phyloP scores from a whole-genome alignment of 1,140 invertebrate species.

The Anastrepha ludens region DNA sequence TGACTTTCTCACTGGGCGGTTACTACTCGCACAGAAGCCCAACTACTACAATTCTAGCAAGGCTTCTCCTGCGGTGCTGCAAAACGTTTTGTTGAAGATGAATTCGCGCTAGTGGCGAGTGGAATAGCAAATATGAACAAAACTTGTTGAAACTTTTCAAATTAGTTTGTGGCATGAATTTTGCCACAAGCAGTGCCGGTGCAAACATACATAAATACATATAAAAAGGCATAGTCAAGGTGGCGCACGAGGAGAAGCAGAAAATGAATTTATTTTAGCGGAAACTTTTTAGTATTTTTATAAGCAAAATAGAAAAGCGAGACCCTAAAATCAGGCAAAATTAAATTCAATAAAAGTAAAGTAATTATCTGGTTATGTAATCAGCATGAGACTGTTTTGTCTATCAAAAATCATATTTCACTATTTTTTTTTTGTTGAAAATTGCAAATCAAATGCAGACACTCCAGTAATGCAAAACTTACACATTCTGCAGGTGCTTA shows the following conservation, averaged over 20 bases:
- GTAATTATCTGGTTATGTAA: too few relatives aligned
- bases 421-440: not conserved
- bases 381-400: too few relatives aligned
- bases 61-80: not conserved
- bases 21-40: too few relatives aligned
- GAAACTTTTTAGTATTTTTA: too few relatives aligned
- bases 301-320: too few relatives aligned
- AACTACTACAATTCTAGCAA: not conserved
- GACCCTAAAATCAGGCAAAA: too few relatives aligned
- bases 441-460: not conserved
- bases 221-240: too few relatives aligned
- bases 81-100: not conserved
- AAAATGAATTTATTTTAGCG: too few relatives aligned
- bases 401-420: too few relatives aligned
- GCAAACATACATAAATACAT: too few relatives aligned
- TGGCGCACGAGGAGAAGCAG: too few relatives aligned
- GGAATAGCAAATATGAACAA: constrained; percentile 4
- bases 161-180: constrained; percentile 1
- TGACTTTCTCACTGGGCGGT: not conserved
- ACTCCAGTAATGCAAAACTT: not conserved
- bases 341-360: too few relatives aligned
- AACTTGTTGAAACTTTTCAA: constrained; percentile 9
- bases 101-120: not conserved
- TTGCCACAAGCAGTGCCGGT: not conserved
- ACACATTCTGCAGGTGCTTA: not conserved